phyloP scores from a whole-genome alignment of 1,140 invertebrate species.

The Drosophila orena region DNA sequence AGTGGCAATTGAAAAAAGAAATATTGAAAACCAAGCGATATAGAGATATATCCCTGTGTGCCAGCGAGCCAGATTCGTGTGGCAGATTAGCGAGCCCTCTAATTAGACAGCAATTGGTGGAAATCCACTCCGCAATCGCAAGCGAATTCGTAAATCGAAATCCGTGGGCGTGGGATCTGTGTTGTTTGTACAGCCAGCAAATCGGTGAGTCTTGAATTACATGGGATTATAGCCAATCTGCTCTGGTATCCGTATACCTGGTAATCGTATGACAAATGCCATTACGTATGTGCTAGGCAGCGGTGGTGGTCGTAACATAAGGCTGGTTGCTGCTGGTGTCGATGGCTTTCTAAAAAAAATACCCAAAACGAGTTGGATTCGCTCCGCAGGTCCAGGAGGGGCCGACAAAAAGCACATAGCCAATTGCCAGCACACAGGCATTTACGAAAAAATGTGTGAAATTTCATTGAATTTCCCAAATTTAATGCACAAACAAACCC shows the following conservation, averaged over 20 bases:
- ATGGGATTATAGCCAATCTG: conserved; percentile 46
- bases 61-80: conserved; percentile 23
- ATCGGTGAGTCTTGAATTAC: conserved; percentile 54
- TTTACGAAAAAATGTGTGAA: conserved; percentile 42
- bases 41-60: conserved; percentile 4
- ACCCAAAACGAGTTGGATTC: conserved; percentile 36
- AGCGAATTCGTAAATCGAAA: conserved; percentile 5
- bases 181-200: conserved; percentile 23
- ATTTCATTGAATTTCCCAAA: conserved; percentile 53
- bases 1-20: conserved; percentile 16
- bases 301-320: too few species aligned
- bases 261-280: conserved; percentile 54
- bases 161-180: conserved; percentile 53
- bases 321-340: too few species aligned
- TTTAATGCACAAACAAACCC: conserved; percentile 44
- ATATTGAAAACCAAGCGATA: background rate
- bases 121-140: conserved; percentile 29
- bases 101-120: conserved; percentile 48
- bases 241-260: background rate
- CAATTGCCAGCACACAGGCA: conserved; percentile 5
- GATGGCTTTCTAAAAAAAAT: conserved; percentile 46
- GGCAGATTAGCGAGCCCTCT: conserved; percentile 21
- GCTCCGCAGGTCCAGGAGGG: conserved; percentile 30
- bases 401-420: conserved; percentile 7
- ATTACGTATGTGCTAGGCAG: conserved; percentile 19